Base-by-base conservation (phyloP, 1,140 invertebrate genomes). In the Armadillidium nasatum region DNA sequence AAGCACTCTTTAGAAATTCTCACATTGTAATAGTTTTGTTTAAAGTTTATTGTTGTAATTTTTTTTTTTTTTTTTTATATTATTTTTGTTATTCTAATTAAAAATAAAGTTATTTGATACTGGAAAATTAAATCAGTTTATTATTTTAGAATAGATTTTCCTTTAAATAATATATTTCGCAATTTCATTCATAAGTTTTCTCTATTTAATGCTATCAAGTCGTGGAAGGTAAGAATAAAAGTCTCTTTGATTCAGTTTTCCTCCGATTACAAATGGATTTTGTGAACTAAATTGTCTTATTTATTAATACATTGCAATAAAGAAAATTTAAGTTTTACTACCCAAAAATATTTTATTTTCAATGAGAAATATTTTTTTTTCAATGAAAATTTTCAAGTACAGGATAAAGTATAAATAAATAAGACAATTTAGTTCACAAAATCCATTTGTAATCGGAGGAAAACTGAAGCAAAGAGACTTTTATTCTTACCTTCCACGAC, bases 131-230 rank as follows among this genome's bases (percentile, higher is more conserved):
- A 60, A 15, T 60, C 50, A 60, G 19, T 60, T 60, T 60, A 60
- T 60, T 60, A 60, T 60, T 60, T 60, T 60, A 60, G 50, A 15
- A 4, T 60, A 60, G 50, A 3, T 60, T 60, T 60, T 19, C 7
- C 19, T 7, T 60, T 15, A 60, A 13, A 60, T 60, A 3, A 19
- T 60, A 19, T 6, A 33, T 33, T 15, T 60, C 50, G 19, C 50
- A 60, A 60, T 60, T 60, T 60, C 50, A 60, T 60, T 60, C 19
- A 60, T 60, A 60, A 60, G 50, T 60, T 60, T 60, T 60, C 50
- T 60, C 19, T 60, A 60, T 60, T 60, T 60, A 60, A 60, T 60
- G 50, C 50, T 60, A 60, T 60, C 50, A 60, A 60, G 50, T 60
- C 50, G 50, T 60, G 50, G 50, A 60, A 60, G 50, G 50, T 60